Conservation (phyloP, 2,888 invertebrate species). For the Tetropium fuscum region DNA sequence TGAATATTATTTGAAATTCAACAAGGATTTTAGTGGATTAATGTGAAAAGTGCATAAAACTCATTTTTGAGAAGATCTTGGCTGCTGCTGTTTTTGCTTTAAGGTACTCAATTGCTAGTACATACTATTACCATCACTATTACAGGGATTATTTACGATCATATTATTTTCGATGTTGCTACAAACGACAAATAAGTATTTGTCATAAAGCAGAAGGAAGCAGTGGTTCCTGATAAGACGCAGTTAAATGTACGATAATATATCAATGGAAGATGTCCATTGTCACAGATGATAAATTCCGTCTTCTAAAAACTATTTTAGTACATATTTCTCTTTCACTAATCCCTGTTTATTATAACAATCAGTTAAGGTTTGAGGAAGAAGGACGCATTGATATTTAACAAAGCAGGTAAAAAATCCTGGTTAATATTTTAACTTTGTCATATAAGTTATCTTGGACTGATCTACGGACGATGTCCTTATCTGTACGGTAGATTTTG, state of each 20-base stretch:
- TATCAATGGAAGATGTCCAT: slow-evolving; percentile 4
- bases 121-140: too few species aligned
- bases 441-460: slow-evolving; percentile 46
- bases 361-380: slow-evolving; percentile 31
- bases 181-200: slow-evolving; percentile 2
- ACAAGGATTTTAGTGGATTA: too few species aligned
- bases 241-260: slow-evolving; percentile 14
- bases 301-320: slow-evolving; percentile 6
- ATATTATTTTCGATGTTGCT: too few species aligned
- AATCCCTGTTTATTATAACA: not conserved
- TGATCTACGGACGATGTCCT: slow-evolving; percentile 46
- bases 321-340: slow-evolving; percentile 3
- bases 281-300: slow-evolving; percentile 15
- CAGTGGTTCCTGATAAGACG: not conserved
- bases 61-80: too few species aligned
- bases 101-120: too few species aligned
- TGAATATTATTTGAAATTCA: too few species aligned
- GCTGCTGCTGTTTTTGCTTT: too few species aligned
- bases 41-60: too few species aligned
- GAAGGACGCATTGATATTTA: slow-evolving; percentile 30
- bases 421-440: slow-evolving; percentile 46
- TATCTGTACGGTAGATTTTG: slow-evolving; percentile 49
- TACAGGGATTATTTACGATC: too few species aligned
- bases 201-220: not conserved
- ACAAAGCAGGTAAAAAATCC: slow-evolving; percentile 42